Conservation (phyloP, 2,113 vertebrate genomes). For the Cheilinus undulatus region DNA sequence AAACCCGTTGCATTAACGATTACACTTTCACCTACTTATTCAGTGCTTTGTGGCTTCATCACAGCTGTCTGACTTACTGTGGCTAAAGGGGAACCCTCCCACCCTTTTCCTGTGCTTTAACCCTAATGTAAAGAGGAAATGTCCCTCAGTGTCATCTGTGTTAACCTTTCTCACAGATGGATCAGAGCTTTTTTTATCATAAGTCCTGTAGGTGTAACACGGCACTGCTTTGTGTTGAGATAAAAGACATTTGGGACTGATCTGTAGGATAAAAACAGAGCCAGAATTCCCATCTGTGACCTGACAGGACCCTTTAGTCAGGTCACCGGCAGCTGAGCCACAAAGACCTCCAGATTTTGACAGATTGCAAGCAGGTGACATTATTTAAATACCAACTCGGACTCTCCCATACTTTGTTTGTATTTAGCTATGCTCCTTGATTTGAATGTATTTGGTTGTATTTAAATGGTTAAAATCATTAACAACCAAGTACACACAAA, state of each 20-base stretch:
- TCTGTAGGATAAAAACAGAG: constrained; percentile 4
- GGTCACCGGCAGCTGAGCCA: constrained; percentile 33
- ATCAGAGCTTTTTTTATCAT: background rate
- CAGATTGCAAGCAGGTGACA: constrained; percentile 40
- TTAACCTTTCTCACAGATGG: constrained; percentile 22
- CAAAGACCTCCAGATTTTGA: constrained; percentile 38
- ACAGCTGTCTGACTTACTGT: constrained; percentile 19
- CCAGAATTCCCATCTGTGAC: constrained; percentile 33
- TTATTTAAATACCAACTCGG: constrained; percentile 38
- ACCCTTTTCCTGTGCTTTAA: constrained; percentile 35
- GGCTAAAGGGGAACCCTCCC: constrained; percentile 16
- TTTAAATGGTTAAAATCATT: background rate
- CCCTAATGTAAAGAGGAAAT: constrained; percentile 46
- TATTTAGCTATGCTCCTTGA: background rate
- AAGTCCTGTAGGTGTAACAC: background rate
- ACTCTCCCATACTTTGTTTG: background rate
- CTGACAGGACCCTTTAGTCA: constrained; percentile 15
- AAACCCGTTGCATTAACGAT: constrained; percentile 51
- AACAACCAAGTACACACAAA: too few relatives aligned
- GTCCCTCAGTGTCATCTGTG: background rate
- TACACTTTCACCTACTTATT: constrained; percentile 73
- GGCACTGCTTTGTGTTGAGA: background rate
- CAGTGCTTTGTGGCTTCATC: constrained; percentile 11
- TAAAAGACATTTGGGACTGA: constrained; percentile 28
- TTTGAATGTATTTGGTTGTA: background rate